phyloP scores from a whole-genome alignment of 2,888 invertebrate genomes.

The Drosophila macrospina region DNA sequence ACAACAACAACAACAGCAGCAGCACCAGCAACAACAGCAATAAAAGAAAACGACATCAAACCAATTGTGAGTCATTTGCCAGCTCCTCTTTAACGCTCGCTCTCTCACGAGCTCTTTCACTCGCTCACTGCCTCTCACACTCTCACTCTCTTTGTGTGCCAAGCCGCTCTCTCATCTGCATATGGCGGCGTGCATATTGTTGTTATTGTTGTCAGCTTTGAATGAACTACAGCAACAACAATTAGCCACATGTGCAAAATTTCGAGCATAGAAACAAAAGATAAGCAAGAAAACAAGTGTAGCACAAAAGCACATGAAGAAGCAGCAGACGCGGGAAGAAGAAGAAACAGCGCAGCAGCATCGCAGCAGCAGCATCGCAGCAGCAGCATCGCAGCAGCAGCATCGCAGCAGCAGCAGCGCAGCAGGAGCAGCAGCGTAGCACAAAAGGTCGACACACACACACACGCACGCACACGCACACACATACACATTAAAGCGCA shows the following conservation, averaged over 20 bases:
- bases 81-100: constrained; percentile 37
- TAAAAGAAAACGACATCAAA: constrained; percentile 58
- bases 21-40: constrained; percentile 32
- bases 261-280: constrained; percentile 77
- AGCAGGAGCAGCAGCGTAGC: constrained; percentile 8
- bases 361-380: too few relatives aligned
- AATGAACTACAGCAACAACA: constrained; percentile 50
- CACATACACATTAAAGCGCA: constrained; percentile 2
- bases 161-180: constrained; percentile 25
- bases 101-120: constrained; percentile 3
- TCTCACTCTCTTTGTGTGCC: neutral
- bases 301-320: constrained; percentile 39
- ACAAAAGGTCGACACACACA: constrained; percentile 20
- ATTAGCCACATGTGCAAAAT: constrained; percentile 76
- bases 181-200: constrained; percentile 13
- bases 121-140: neutral
- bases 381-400: neutral
- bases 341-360: constrained; percentile 18
- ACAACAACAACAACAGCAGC: constrained; percentile 37
- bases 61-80: constrained; percentile 76
- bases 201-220: constrained; percentile 50
- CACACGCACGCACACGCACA: neutral
- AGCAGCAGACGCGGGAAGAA: constrained; percentile 9
- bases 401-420: too few relatives aligned
- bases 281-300: constrained; percentile 69